Evolutionary conservation across 2,888 invertebrate species (phyloP).

Genomic region (Andrena trimmerana): DNA sequence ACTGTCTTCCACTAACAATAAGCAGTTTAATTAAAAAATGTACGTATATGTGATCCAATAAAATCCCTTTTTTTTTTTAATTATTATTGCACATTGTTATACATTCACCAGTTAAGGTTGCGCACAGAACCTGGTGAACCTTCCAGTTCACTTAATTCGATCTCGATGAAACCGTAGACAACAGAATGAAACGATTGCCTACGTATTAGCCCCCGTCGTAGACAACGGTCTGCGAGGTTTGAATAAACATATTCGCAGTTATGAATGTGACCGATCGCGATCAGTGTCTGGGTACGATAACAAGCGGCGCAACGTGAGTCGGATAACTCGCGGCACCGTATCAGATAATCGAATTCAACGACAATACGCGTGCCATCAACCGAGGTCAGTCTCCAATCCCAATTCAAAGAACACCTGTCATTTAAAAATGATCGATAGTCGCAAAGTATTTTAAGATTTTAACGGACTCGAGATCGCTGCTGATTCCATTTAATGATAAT

Average conservation of each 20-base stretch:
- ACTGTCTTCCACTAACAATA: no score
- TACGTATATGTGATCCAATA: no score
- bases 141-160: not conserved
- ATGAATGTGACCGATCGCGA: slow-evolving; percentile 21
- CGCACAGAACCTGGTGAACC: not conserved
- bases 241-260: slow-evolving; percentile 14
- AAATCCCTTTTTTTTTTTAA: no score
- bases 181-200: slow-evolving; percentile 12
- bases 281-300: slow-evolving; percentile 2
- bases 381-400: slow-evolving; percentile 10
- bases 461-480: slow-evolving; percentile 6
- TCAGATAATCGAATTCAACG: slow-evolving; percentile 21
- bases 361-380: not conserved
- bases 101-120: no score
- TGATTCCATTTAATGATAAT: not conserved
- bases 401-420: not conserved
- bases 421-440: slow-evolving; percentile 2
- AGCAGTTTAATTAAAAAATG: no score
- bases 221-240: not conserved
- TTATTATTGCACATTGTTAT: no score
- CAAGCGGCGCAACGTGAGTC: not conserved
- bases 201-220: not conserved
- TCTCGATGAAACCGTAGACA: not conserved
- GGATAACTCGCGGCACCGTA: not conserved
- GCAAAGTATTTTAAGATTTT: not conserved